phyloP scores from a whole-genome alignment of 2,797 vertebrate species.

The Cyclopterus lumpus region DNA sequence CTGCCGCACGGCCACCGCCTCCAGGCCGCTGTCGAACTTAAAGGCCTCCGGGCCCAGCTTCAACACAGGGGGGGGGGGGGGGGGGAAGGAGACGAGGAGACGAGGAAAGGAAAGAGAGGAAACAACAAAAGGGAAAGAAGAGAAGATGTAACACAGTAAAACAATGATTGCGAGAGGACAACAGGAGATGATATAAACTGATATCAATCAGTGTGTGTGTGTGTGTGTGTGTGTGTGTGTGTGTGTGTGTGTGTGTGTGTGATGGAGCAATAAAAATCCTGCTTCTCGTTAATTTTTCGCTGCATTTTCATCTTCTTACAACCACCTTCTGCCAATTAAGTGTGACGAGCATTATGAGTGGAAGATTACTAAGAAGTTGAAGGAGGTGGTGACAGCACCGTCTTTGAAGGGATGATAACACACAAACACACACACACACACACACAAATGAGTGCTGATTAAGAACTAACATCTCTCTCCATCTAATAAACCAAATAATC shows the following conservation, averaged over 20 bases:
- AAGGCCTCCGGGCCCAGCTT: slow-evolving; percentile 98
- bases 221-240: not conserved
- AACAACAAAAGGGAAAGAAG: not conserved
- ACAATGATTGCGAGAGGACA: not conserved
- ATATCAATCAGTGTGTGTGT: not conserved
- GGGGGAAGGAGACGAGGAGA: not conserved
- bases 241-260: not conserved
- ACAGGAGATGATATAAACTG: slow-evolving; percentile 3
- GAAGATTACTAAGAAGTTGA: slow-evolving; percentile 21
- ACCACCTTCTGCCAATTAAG: slow-evolving; percentile 42
- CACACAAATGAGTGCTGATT: not conserved
- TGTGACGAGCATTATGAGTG: slow-evolving; percentile 21
- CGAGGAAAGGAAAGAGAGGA: not conserved
- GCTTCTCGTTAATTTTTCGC: not conserved
- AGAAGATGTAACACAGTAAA: not conserved
- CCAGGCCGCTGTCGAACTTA: slow-evolving; percentile 96
- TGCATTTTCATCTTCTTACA: slow-evolving; percentile 36
- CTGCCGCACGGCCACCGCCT: slow-evolving; percentile 95
- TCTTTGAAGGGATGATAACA: not conserved
- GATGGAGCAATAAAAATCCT: slow-evolving; percentile 12
- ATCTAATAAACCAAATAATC: too few species aligned
- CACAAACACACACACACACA: slow-evolving; percentile 14
- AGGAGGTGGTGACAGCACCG: too few species aligned
- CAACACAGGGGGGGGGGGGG: slow-evolving; percentile 81
- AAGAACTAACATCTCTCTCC: too few species aligned